Base-by-base conservation (phyloP, 2,113 vertebrate species). In the Toxotes chatareus region DNA sequence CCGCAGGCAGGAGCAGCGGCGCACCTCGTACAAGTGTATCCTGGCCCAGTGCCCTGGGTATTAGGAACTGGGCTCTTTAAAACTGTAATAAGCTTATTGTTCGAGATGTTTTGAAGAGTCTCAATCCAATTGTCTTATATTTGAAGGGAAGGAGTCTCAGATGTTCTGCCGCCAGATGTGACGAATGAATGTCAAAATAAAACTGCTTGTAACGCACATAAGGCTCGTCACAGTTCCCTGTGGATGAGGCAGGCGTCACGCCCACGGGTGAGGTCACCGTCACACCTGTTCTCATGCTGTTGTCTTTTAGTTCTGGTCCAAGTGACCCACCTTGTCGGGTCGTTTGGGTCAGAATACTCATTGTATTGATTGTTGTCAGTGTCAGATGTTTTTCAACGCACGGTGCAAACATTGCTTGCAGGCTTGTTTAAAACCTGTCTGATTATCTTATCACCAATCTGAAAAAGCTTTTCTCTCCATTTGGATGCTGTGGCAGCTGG, bases 31-130 rank as follows among this genome's bases (percentile, higher is more conserved):
- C 53, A 67, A 86, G 89, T 87, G 83, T 85, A 84, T 27, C 47
- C 78, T 53, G 79, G 74, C 74, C 49, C 27, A 10, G 66, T 36
- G 51, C 86, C 80, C 87, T 60, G 74, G 21, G 13, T 77, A 17
- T 53, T 19, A 88, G 82, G 88, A 89, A 82, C 79, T 62, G 61
- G 59, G 78, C 85, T 76, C 89, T 88, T 86, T 57, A 87, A 80
- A 79, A 77, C 40, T 16, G 9, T 4, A 64, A 82, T 21, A 64
- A 38, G 42, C 69, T 69, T 23, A 90, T 90, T 91, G 84, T 82
- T 90, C 47, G 10, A 79, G 47, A 80, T 75, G 75, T 81, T 86
- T 85, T 85, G 31, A 64, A 72, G 69, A 32, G 73, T 57, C 51
- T 75, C 38, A 49, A 19, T 81, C 12, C 67, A 78, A 56, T 82